Base-by-base conservation (phyloP, 2,888 invertebrate genomes). In the Zygogramma bicolorata region DNA sequence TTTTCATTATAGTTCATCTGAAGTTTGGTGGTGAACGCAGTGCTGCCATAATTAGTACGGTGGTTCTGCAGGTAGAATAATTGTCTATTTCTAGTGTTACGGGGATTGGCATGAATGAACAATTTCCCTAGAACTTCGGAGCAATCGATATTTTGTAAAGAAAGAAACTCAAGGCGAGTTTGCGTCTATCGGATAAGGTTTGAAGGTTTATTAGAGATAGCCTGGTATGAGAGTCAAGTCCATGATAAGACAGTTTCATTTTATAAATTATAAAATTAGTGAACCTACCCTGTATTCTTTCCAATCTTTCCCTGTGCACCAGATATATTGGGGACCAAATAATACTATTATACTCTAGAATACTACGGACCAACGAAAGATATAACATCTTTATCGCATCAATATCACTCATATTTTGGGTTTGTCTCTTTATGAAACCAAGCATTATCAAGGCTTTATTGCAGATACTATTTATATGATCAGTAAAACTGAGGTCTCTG, bases 381-480 rank as follows among this genome's bases (percentile, higher is more conserved):
- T 60, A 60, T 20, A 38, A 60, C n/a, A 18, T 34, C 0, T 60
- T 38, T 38, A 59, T 27, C 0, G 31, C 59, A 59, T 59, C 59
- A 25, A 29, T 13, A 59, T 59, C 31, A 31, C 27, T 20, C 15
- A 60, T 60, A 34, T 60, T 31, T 18, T 20, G 38, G 31, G 60
- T 60, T 20, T 60, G 38, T 60, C 38, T 60, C 18, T 38, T 34
- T 5, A 20, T 38, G n/a, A 38, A 29, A 15, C 27, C n/a, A n/a
- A n/a, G n/a, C n/a, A n/a, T n/a, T n/a, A n/a, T 59, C 15, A 18
- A 15, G n/a, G 59, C 29, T 31, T 29, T 29, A n/a, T 31, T 15
- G 18, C 59, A 59, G n/a, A 59, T 59, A 59, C 29, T 59, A 18
- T 59, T 59, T 59, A 59, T 59, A 18, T 59, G 29, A 31, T 31